Conservation (phyloP, 2,113 vertebrate genomes). For the Guaruba guarouba region DNA sequence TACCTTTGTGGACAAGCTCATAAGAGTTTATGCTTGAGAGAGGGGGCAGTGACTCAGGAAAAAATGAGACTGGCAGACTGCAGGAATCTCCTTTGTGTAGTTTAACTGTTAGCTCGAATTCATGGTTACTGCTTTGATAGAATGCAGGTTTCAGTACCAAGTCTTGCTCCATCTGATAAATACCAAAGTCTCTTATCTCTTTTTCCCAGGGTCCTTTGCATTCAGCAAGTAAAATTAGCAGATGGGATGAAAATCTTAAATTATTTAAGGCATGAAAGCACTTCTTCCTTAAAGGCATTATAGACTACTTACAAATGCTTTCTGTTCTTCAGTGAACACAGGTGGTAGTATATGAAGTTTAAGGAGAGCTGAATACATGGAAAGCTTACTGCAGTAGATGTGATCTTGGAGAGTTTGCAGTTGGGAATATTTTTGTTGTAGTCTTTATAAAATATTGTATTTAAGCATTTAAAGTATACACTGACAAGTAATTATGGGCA, state of each 20-base stretch:
- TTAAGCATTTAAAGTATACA: neutral
- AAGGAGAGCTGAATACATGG: neutral
- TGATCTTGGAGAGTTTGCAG: neutral
- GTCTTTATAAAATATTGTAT: neutral
- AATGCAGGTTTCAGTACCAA: neutral
- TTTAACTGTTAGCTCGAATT: neutral
- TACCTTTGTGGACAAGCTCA: neutral
- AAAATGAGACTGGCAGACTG: neutral
- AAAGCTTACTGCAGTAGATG: neutral
- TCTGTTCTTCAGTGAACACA: neutral
- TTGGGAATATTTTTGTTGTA: neutral
- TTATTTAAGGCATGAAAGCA: neutral
- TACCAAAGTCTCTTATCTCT: neutral
- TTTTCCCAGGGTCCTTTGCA: neutral
- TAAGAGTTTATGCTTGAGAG: neutral
- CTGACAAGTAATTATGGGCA: neutral
- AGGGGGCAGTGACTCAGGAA: rapidly evolving
- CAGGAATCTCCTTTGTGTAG: neutral
- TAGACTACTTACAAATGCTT: neutral
- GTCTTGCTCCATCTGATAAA: neutral
- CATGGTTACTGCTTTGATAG: neutral
- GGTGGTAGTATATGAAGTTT: neutral
- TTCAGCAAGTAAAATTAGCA: neutral
- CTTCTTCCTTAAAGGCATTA: neutral
- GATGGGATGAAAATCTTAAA: neutral